Evolutionary conservation across 2,113 vertebrate species (phyloP).

Genomic region (Corvus cornix): DNA sequence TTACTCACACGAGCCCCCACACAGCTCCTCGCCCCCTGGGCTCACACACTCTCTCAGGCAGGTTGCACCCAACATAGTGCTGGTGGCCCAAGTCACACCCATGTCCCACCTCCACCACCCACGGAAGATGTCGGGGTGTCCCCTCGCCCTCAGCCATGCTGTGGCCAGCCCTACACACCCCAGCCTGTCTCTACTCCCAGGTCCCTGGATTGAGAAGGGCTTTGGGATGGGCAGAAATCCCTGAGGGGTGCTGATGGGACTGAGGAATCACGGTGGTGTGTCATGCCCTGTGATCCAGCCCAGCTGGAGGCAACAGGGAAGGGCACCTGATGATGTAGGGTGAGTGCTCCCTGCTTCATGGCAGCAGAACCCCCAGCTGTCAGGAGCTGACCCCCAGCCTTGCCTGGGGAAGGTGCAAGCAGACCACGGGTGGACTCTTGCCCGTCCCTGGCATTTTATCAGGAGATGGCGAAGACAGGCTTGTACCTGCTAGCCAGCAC

Average conservation of each 20-base stretch:
- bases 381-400: neutral
- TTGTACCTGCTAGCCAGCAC: neutral
- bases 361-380: neutral
- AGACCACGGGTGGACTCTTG: neutral
- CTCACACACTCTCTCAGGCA: neutral
- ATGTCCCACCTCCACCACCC: neutral
- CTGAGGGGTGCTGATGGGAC: neutral
- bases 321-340: neutral
- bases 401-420: neutral
- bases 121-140: neutral
- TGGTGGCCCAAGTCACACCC: neutral
- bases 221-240: neutral
- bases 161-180: neutral
- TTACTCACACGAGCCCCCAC: neutral
- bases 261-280: rapidly evolving
- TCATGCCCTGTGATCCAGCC: neutral
- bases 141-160: neutral
- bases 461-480: neutral
- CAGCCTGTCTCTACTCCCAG: neutral
- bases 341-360: neutral
- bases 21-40: neutral
- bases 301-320: neutral
- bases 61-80: neutral
- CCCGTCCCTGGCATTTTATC: neutral
- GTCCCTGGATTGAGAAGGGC: neutral